phyloP scores from a whole-genome alignment of 2,113 vertebrate genomes.

The Albula goreensis region DNA sequence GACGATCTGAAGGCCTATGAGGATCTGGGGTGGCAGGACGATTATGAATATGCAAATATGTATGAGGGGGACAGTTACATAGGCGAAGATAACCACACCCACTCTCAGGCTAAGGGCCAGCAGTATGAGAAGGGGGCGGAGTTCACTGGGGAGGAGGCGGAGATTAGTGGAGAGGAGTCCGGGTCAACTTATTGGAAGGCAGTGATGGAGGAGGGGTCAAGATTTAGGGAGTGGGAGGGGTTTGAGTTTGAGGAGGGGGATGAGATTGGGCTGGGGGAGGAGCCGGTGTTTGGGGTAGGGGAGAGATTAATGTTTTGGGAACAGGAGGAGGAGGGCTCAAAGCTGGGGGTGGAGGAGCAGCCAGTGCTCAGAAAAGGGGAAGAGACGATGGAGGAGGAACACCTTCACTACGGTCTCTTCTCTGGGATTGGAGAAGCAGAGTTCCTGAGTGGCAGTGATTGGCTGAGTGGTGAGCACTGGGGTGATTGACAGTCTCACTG shows the following conservation, averaged over 20 bases:
- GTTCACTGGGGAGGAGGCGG: not conserved
- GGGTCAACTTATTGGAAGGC: not conserved
- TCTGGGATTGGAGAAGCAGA: slow-evolving; percentile 28
- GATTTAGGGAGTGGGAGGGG: not conserved
- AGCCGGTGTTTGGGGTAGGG: not conserved
- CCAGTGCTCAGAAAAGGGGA: not conserved
- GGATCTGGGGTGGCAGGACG: slow-evolving; percentile 5
- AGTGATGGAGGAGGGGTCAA: not conserved
- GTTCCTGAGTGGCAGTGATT: not conserved
- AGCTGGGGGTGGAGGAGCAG: not conserved
- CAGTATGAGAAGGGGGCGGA: not conserved
- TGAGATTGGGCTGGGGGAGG: not conserved
- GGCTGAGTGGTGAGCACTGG: not conserved
- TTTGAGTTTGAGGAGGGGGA: not conserved
- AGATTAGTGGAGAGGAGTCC: not conserved
- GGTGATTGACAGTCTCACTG: slow-evolving; percentile 38
- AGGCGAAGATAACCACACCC: not conserved
- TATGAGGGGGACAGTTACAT: not conserved
- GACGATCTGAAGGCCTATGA: slow-evolving; percentile 8
- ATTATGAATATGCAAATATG: not conserved
- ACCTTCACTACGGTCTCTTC: not conserved
- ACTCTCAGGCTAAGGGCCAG: no score
- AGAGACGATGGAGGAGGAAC: slow-evolving; percentile 6
- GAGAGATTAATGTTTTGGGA: no score
- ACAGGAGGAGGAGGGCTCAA: no score